Percentiles rank a stretch among this genome's conserved stretches.
These are phyloP conservation scores for Enteromius mattozi DNA, from an alignment of 2,797 vertebrate genomes.

Conservation along the genomic window DNA sequence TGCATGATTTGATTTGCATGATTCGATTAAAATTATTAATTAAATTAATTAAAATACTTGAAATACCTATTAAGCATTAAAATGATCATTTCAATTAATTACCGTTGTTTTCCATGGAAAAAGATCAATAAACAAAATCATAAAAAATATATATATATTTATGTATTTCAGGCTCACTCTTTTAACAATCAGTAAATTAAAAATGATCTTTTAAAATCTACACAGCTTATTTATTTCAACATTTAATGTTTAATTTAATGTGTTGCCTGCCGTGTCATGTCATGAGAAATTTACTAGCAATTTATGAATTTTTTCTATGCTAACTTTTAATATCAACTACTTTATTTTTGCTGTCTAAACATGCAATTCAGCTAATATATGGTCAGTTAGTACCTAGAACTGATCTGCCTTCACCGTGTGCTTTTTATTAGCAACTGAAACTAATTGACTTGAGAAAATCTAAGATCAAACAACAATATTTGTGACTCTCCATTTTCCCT, in stretches of 20 bases:
- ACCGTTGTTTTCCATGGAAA: neutral
- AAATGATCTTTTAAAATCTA: neutral
- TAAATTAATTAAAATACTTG: neutral
- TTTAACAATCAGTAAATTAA: no score
- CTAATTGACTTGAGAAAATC: conserved; percentile 38
- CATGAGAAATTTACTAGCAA: neutral
- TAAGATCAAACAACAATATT: conserved; percentile 52
- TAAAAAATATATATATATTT: no score
- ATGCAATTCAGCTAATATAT: neutral
- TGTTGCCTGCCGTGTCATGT: neutral
- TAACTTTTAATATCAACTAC: neutral
- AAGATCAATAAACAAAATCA: neutral
- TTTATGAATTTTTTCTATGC: neutral
- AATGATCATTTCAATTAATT: neutral
- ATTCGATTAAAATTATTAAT: neutral
- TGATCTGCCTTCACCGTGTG: neutral
- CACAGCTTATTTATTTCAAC: no score
- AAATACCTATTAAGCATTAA: neutral
- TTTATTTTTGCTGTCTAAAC: conserved; percentile 4
- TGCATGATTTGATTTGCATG: neutral
- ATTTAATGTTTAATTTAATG: neutral
- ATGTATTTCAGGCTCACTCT: no score
- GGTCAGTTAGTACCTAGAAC: neutral
- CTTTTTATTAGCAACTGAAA: conserved; percentile 15
- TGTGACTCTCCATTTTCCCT: conserved; percentile 34